Evolutionary conservation across 2,113 vertebrate species (phyloP).

Genomic region (Pseudorhombus dupliciocellatus): DNA sequence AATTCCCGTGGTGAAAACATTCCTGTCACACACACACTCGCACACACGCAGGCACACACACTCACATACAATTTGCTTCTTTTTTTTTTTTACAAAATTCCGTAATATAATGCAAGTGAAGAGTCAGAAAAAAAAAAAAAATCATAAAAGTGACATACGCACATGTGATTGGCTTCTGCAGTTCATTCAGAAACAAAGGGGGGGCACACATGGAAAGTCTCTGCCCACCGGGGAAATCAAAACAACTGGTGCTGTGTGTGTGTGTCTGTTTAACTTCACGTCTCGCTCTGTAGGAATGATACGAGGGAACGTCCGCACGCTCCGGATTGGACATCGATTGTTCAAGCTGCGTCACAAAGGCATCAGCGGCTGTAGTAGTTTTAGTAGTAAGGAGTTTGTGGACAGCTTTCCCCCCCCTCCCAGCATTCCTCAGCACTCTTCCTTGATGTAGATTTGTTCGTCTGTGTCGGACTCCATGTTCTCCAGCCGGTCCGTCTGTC

Average conservation of each 20-base stretch:
- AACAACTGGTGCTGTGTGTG: slow-evolving; percentile 17
- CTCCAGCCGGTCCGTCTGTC: slow-evolving; percentile 94
- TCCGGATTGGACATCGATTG: slow-evolving; percentile 45
- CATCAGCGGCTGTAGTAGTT: slow-evolving; percentile 72
- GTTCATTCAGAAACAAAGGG: slow-evolving; percentile 55
- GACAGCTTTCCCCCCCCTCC: slow-evolving; percentile 8
- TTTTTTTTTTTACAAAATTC: slow-evolving; percentile 67
- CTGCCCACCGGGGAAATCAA: slow-evolving; percentile 30
- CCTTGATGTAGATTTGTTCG: slow-evolving; percentile 95
- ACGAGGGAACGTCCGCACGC: slow-evolving; percentile 17
- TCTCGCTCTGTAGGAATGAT: slow-evolving; percentile 5
- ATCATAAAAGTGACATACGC: slow-evolving; percentile 64
- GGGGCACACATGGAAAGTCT: slow-evolving; percentile 30
- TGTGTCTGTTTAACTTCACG: slow-evolving; percentile 2
- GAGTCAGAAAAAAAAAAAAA: slow-evolving; percentile 28
- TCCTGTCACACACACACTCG: slow-evolving; percentile 11
- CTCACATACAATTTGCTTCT: slow-evolving; percentile 55
- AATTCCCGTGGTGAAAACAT: slow-evolving; percentile 70
- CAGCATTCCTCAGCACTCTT: slow-evolving; percentile 87
- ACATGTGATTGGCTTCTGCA: slow-evolving; percentile 74
- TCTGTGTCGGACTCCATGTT: slow-evolving; percentile 96
- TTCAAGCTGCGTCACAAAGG: slow-evolving; percentile 74
- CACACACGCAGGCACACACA: slow-evolving; percentile 20
- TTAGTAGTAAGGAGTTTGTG: slow-evolving; percentile 57
- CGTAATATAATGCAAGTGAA: slow-evolving; percentile 60